These are phyloP conservation scores for Palythoa grandiflora DNA, from an alignment of 92 coral and sea anemone genomes.

Conservation along the genomic window DNA sequence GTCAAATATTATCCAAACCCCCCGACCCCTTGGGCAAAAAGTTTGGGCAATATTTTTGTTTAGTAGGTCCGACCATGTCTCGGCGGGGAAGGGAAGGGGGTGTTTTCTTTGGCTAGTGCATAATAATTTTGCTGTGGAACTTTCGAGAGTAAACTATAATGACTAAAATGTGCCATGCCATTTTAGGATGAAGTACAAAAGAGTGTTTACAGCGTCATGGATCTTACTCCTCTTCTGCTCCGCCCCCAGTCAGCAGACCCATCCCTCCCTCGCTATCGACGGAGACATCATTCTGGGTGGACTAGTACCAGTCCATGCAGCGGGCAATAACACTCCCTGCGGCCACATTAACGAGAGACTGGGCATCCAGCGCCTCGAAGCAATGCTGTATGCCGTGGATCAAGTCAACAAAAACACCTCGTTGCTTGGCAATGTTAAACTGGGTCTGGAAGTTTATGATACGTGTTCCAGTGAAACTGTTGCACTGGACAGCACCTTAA, in stretches of 20 bases:
- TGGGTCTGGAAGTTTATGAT: constrained; percentile 87
- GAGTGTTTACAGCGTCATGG: background rate
- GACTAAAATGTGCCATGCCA: background rate
- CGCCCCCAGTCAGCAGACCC: constrained; percentile 1
- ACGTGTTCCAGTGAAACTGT: constrained; percentile 84
- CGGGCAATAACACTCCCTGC: constrained; percentile 59
- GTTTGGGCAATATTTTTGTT: too few relatives aligned
- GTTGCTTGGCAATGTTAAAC: constrained; percentile 74
- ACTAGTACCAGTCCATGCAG: constrained; percentile 87
- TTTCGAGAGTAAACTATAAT: too few relatives aligned
- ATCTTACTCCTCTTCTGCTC: background rate
- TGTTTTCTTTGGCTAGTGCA: too few relatives aligned
- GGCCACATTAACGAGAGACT: constrained; percentile 79
- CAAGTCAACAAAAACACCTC: constrained; percentile 73
- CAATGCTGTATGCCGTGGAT: constrained; percentile 86
- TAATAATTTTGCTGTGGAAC: background rate
- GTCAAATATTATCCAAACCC: too few relatives aligned
- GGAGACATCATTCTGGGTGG: constrained; percentile 90
- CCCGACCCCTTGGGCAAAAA: too few relatives aligned
- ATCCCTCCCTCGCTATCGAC: constrained; percentile 33
- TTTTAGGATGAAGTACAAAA: constrained; percentile 38
- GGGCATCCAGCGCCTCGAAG: constrained; percentile 96
- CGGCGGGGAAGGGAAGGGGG: too few relatives aligned
- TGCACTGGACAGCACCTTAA: constrained; percentile 86
- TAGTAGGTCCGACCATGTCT: too few relatives aligned